phyloP scores from a whole-genome alignment of 2,797 vertebrate genomes.

The Peromyscus eremicus region DNA sequence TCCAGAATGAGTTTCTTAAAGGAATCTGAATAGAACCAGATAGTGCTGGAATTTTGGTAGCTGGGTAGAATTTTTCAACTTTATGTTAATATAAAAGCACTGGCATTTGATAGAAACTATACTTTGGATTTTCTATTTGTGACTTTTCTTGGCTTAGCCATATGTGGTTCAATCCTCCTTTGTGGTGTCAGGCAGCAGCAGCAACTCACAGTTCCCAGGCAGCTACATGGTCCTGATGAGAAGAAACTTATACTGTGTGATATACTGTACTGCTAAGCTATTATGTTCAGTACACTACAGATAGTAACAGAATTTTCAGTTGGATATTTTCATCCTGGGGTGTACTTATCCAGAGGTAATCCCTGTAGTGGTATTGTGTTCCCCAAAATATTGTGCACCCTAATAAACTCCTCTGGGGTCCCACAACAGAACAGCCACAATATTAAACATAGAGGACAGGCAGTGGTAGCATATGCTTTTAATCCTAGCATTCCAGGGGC shows the following conservation, averaged over 20 bases:
- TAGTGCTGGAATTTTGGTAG: rapidly evolving
- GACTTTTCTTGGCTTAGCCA: neutral
- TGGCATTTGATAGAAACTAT: neutral
- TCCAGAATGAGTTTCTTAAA: neutral
- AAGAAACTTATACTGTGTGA: neutral
- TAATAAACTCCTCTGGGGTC: too few species aligned
- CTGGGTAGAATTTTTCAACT: neutral
- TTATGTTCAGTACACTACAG: neutral
- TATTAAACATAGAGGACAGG: too few species aligned
- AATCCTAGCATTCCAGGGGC: too few species aligned
- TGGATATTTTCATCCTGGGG: neutral
- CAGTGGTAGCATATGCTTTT: too few species aligned
- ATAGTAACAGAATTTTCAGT: neutral
- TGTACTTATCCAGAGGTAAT: neutral
- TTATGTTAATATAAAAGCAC: neutral
- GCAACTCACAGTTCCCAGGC: neutral
- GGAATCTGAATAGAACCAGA: neutral
- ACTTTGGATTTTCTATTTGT: neutral
- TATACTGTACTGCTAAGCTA: neutral
- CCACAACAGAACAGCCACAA: too few species aligned
- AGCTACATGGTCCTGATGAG: neutral
- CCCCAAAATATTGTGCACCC: too few species aligned
- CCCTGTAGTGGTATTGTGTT: too few species aligned
- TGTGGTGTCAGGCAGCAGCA: neutral
- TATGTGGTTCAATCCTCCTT: neutral